Evolutionary conservation across 1,140 invertebrate species (phyloP), one percentile per base, ranked within the genome.

Genomic region (Protaetia brevitarsis): DNA sequence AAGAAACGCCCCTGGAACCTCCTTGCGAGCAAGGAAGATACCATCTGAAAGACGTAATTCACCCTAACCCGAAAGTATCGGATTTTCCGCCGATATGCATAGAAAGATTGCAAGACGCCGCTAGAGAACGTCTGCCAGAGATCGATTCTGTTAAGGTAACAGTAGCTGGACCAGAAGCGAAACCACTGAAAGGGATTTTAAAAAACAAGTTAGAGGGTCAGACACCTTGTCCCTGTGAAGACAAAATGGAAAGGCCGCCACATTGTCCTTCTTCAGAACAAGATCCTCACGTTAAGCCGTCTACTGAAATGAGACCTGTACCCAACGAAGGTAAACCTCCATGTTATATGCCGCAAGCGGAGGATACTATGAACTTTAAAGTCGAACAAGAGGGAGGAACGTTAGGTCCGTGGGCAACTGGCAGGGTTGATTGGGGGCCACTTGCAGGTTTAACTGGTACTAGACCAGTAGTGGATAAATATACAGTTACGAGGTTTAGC

Each of bases 401-500:
- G 3, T 72, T 88, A 16, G 89, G 86, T 30, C 87, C 87, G 10
- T 89, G 87, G 79, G 87, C 85, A 1, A 86, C 88, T 1, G 88
- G 88, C 5, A 83, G 86, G 60, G 82, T 88, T 0, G 86, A 88
- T 74, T 90, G 87, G 84, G 86, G 85, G 30, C 87, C 88, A 1
- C 78, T 86, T 26, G 82, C 79, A 16, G 86, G 82, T 3, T 78
- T 90, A 66, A 90, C 88, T 1, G 88, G 88, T 1, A 84, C 88
- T 0, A 81, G 88, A 68, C 89, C 89, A 0, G 82, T 85, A 0
- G 88, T 88, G 0, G 88, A 90, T 78, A 87, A 87, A 72, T 91
- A 91, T 73, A 88, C 88, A 0, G 82, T 90, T 16, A 88, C 88
- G 8, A 81, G 85, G 65, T 89, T 83, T 72, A 89, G 87, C 63